A percentile compares a stretch with the other conserved stretches of the same genome.
Conservation (phyloP, 2,797 vertebrate species). For the Picus viridis region DNA sequence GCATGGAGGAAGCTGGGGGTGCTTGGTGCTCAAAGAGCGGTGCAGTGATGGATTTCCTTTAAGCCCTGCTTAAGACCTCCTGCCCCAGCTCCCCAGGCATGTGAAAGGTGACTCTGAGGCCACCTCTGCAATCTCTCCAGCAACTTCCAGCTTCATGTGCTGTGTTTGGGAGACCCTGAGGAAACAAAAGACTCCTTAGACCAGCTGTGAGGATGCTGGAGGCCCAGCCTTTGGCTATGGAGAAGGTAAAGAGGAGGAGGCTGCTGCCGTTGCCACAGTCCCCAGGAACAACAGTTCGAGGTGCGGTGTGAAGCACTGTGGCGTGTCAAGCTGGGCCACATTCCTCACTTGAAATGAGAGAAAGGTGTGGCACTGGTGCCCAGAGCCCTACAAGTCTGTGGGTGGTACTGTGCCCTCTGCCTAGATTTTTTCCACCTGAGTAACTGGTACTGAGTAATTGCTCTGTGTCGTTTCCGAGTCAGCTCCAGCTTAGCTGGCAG, state of each 20-base stretch:
- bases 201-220: neutral
- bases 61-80: neutral
- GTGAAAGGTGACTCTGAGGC: constrained; percentile 1
- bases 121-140: neutral
- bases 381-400: constrained; percentile 52
- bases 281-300: constrained; percentile 17
- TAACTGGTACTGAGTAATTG: constrained; percentile 66
- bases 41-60: neutral
- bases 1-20: neutral
- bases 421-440: constrained; percentile 71
- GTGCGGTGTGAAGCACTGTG: neutral
- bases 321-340: constrained; percentile 39
- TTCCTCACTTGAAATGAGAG: constrained; percentile 45
- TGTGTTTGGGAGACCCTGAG: neutral
- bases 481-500: neutral
- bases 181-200: neutral
- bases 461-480: constrained; percentile 43
- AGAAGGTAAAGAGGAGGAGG: neutral
- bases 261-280: constrained; percentile 22
- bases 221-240: constrained; percentile 18
- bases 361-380: constrained; percentile 57
- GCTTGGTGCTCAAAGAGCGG: neutral
- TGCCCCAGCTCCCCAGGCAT: neutral
- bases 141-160: neutral
- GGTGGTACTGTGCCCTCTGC: constrained; percentile 51